Base-by-base conservation (phyloP, 2,888 invertebrate species). In the Sinopyrophorus schimmeli region DNA sequence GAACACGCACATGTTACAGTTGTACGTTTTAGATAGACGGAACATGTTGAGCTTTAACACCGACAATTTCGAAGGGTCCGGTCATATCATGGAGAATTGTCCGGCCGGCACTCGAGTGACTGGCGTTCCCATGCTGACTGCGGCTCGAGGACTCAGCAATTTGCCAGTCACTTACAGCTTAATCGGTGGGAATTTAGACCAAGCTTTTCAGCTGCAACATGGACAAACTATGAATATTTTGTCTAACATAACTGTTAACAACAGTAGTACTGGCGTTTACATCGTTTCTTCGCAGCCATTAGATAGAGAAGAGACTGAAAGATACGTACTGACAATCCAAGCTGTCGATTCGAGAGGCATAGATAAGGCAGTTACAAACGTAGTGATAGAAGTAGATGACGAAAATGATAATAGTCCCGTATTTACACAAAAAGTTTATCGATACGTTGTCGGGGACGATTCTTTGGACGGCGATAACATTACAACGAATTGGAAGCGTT, bases 381-480 rank as follows among this genome's bases (percentile, higher is more conserved):
- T 95, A 6, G 78, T 79, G 30, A 79, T 96, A 23, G 80, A 81
- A 11, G 81, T 97, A 15, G 76, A 84, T 14, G 93, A 96, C 68
- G 89, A 89, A 70, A 96, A 96, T 70, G 96, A 96, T 72, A 95
- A 96, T 71, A 83, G 87, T 53, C 96, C 95, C 1, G 78, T 87
- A 21, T 94, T 95, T 71, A 83, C 84, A 23, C 82, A 86, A 57
- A 80, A 81, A 47, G 78, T 87, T 32, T 93, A 93, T 69, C 82
- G 84, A 60, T 93, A 92, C 68, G 77, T 85, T 61, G 77, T 88
- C 17, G 84, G 84, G 42, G 86, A 86, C 21, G 82, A 81, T 43
- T 76, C 76, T 21, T 50, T 75, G 2, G 74, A 75, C 47, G 76
- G 78, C 14, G 81, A 79, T 63, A 86, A 87, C 65, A 80, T 82